Evolutionary conservation across 1,140 invertebrate species (phyloP).

Genomic region (Caerostris darwini): DNA sequence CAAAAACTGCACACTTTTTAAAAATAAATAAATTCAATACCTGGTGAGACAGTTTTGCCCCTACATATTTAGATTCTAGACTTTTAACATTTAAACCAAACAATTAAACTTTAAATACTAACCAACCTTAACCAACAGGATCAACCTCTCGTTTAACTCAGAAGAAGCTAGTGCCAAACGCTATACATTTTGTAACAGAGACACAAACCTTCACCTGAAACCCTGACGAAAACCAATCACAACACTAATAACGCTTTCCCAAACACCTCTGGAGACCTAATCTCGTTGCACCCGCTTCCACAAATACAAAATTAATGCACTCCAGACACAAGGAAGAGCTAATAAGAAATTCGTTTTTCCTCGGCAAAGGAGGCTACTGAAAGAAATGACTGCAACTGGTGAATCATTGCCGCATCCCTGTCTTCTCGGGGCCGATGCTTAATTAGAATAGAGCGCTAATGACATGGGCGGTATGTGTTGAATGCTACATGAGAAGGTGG

Average conservation of each 20-base stretch:
- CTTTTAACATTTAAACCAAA: too few relatives aligned
- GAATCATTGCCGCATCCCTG: neutral
- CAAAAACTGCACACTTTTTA: too few relatives aligned
- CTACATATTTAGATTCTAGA: too few relatives aligned
- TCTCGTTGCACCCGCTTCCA: neutral
- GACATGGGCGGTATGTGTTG: neutral
- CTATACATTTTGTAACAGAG: too few relatives aligned
- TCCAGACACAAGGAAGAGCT: neutral
- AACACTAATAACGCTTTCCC: neutral
- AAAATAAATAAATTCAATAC: too few relatives aligned
- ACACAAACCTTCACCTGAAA: neutral
- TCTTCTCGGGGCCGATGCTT: neutral
- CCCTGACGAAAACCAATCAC: neutral
- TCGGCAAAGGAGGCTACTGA: neutral
- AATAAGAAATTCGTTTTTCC: constrained; percentile 12
- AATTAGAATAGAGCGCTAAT: constrained; percentile 35
- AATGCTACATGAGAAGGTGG: neutral
- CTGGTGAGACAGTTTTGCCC: too few relatives aligned
- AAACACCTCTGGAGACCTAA: neutral
- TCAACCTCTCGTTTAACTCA: too few relatives aligned
- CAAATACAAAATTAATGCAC: neutral
- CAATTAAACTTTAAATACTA: too few relatives aligned
- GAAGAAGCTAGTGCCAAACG: too few relatives aligned
- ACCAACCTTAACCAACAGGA: too few relatives aligned
- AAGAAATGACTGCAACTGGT: neutral